Percentiles rank a stretch among this genome's conserved stretches.
Evolutionary conservation across 2,797 vertebrate genomes (phyloP).

Genomic region (Phrynocephalus forsythii): DNA sequence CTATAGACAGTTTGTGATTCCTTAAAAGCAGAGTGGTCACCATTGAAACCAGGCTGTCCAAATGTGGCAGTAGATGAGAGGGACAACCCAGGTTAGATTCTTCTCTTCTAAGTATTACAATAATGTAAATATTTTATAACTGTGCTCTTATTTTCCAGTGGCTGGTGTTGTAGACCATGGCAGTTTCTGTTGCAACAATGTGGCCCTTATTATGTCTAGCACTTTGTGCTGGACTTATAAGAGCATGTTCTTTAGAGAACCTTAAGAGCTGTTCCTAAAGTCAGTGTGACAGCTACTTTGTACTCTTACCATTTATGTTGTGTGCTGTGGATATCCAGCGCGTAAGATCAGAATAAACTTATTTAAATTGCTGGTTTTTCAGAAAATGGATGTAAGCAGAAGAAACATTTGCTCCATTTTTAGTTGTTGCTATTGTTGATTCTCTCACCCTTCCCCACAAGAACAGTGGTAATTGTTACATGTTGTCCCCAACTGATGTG

Average conservation of each 20-base stretch:
- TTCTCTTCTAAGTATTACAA: constrained; percentile 2
- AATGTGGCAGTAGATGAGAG: neutral
- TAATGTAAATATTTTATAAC: constrained; percentile 37
- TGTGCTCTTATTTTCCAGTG: neutral
- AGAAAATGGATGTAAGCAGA: neutral
- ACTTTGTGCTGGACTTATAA: neutral
- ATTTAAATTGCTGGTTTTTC: neutral
- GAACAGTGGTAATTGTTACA: neutral
- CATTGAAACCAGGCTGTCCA: neutral
- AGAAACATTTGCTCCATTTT: neutral
- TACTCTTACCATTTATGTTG: neutral
- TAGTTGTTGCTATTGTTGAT: neutral
- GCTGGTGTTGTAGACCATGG: neutral
- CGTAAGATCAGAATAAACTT: neutral
- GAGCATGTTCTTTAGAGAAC: neutral
- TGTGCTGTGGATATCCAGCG: neutral
- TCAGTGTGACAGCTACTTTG: neutral
- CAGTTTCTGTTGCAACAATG: neutral
- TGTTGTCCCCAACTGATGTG: neutral
- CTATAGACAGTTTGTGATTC: neutral
- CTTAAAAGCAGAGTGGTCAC: neutral
- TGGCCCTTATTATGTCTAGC: neutral
- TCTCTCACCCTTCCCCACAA: no score
- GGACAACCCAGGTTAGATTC: neutral
- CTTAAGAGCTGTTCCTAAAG: neutral